Conservation (phyloP, 2,888 invertebrate species). For the Tethea ocularis region DNA sequence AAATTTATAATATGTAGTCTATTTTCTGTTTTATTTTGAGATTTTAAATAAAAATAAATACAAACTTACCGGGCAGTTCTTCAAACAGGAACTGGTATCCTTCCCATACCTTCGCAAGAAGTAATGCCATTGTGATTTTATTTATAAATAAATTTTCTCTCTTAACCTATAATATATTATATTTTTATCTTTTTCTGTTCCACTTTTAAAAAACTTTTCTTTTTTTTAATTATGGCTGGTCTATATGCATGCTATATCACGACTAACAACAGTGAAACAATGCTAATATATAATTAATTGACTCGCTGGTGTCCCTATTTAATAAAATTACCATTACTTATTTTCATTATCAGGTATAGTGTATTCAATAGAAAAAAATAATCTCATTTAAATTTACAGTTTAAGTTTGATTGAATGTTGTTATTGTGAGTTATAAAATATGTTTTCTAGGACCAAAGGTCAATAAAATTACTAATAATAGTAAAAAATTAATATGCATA, state of each 20-base stretch:
- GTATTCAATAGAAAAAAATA: no score
- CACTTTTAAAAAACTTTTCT: no score
- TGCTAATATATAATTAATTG: background rate
- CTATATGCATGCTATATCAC: background rate
- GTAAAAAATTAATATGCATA: no score
- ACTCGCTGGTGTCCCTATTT: background rate
- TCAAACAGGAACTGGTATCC: conserved; percentile 62
- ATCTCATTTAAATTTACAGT: no score
- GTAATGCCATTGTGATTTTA: conserved; percentile 54
- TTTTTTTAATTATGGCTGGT: conserved; percentile 15
- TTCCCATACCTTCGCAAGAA: conserved; percentile 54
- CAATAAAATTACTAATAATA: no score
- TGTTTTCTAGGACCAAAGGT: no score
- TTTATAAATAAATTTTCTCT: no score
- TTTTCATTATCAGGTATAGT: background rate
- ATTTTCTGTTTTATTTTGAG: background rate
- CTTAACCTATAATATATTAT: no score
- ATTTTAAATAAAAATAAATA: background rate
- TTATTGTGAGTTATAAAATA: no score
- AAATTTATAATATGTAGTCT: no score
- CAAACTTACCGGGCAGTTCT: conserved; percentile 63
- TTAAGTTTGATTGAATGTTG: no score
- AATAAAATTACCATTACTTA: background rate
- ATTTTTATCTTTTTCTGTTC: no score
- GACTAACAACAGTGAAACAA: background rate